phyloP scores from a whole-genome alignment of 1,140 invertebrate genomes.

The Heliconius hewitsoni region DNA sequence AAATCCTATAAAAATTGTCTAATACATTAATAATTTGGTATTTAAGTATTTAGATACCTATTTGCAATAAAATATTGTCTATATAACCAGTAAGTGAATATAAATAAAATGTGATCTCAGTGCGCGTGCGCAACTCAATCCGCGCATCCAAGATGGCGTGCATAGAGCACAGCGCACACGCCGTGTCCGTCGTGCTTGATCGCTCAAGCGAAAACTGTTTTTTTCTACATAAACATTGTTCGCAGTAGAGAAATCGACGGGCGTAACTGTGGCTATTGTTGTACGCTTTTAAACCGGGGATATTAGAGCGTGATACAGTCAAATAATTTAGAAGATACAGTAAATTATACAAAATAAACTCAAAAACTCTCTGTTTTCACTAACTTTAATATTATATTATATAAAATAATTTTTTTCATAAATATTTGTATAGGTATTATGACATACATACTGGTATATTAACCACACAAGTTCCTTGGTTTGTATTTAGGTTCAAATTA shows the following conservation, averaged over 20 bases:
- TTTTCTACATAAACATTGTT: slow-evolving; percentile 79
- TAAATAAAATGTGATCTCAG: slow-evolving; percentile 28
- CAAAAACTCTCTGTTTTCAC: not conserved
- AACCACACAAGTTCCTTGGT: too few species aligned
- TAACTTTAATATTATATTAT: not conserved
- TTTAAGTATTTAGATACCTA: not conserved
- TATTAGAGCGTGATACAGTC: slow-evolving; percentile 77
- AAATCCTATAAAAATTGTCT: too few species aligned
- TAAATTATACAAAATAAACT: slow-evolving; percentile 23
- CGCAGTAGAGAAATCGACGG: slow-evolving; percentile 78
- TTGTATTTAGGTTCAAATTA: too few species aligned
- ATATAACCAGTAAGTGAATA: slow-evolving; percentile 9
- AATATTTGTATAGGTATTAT: too few species aligned
- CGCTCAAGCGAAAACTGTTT: slow-evolving; percentile 67
- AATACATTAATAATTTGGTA: too few species aligned
- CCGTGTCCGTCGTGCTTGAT: slow-evolving; percentile 70
- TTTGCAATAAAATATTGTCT: not conserved
- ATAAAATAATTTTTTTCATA: not conserved
- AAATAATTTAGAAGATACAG: slow-evolving; percentile 56
- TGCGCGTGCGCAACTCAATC: slow-evolving; percentile 68
- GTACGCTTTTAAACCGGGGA: slow-evolving; percentile 69
- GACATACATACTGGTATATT: too few species aligned
- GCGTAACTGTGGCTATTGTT: slow-evolving; percentile 76
- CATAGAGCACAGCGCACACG: slow-evolving; percentile 76
- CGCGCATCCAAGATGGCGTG: slow-evolving; percentile 73